Evolutionary conservation across 2,888 invertebrate genomes (phyloP).

Genomic region (Gasteruption jaculator): DNA sequence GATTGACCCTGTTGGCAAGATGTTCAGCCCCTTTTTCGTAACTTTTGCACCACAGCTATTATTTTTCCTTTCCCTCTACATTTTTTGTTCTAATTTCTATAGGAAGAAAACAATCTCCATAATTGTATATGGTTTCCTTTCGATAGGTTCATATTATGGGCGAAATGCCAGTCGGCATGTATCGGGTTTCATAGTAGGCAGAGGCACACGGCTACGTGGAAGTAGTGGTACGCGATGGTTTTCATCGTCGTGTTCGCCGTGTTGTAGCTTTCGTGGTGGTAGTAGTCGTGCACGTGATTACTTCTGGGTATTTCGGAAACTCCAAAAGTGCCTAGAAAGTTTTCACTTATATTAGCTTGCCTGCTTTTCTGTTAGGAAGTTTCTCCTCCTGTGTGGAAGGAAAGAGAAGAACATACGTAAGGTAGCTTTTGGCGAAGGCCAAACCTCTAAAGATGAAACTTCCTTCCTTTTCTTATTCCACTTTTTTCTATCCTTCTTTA

Average conservation of each 20-base stretch:
- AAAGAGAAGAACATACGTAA: background rate
- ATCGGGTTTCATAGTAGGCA: conserved; percentile 21
- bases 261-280: conserved; percentile 6
- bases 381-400: conserved; percentile 2
- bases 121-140: conserved; percentile 13
- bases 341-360: conserved; percentile 28
- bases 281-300: conserved; percentile 21
- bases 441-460: background rate
- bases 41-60: too few relatives aligned
- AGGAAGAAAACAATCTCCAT: conserved; percentile 13
- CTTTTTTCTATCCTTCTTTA: too few relatives aligned
- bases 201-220: too few relatives aligned
- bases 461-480: too few relatives aligned
- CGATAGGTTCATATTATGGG: conserved; percentile 7
- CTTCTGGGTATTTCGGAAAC: conserved; percentile 28
- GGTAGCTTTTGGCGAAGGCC: background rate
- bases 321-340: conserved; percentile 27
- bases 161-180: conserved; percentile 11
- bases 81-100: too few relatives aligned
- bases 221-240: too few relatives aligned
- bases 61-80: too few relatives aligned
- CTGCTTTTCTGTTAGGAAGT: conserved; percentile 14
- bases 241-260: too few relatives aligned
- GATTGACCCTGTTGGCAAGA: too few relatives aligned
- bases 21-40: too few relatives aligned